Evolutionary conservation across 2,888 invertebrate genomes (phyloP).

Genomic region (Callinectes sapidus): DNA sequence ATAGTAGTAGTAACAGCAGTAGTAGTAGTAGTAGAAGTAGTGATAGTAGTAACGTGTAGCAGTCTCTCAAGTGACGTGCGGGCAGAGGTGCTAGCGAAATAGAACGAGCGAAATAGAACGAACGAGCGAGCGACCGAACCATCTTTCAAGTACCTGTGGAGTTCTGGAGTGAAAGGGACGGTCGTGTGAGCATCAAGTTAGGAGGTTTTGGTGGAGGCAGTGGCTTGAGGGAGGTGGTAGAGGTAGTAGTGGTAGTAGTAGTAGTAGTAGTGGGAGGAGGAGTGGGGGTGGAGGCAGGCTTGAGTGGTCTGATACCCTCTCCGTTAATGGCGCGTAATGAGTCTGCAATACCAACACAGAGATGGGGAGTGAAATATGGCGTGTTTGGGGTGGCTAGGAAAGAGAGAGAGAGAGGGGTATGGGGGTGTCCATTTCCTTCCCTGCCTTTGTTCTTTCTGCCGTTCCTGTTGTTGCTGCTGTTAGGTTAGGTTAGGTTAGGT

Average conservation of each 20-base stretch:
- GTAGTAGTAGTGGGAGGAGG: constrained; percentile 36
- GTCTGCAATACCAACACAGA: constrained; percentile 52
- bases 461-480: neutral
- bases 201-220: constrained; percentile 66
- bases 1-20: neutral
- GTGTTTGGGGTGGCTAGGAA: neutral
- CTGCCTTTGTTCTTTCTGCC: neutral
- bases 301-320: constrained; percentile 51
- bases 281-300: constrained; percentile 41
- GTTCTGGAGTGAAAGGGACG: constrained; percentile 67
- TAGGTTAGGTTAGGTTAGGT: too few relatives aligned
- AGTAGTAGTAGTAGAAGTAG: neutral
- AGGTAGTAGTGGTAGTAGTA: constrained; percentile 35
- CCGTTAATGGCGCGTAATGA: constrained; percentile 58
- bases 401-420: too few relatives aligned
- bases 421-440: too few relatives aligned
- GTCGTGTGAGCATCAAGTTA: constrained; percentile 67
- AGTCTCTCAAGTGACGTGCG: constrained; percentile 32
- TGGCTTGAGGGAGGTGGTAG: constrained; percentile 54
- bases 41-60: neutral
- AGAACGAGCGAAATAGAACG: neutral
- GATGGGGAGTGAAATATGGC: too few relatives aligned
- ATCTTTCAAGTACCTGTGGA: constrained; percentile 64
- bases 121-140: neutral
- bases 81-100: constrained; percentile 23